Percentiles rank a stretch among this genome's conserved stretches.
Conservation (phyloP, 2,113 vertebrate species). For the Leptocoma aspasia region DNA sequence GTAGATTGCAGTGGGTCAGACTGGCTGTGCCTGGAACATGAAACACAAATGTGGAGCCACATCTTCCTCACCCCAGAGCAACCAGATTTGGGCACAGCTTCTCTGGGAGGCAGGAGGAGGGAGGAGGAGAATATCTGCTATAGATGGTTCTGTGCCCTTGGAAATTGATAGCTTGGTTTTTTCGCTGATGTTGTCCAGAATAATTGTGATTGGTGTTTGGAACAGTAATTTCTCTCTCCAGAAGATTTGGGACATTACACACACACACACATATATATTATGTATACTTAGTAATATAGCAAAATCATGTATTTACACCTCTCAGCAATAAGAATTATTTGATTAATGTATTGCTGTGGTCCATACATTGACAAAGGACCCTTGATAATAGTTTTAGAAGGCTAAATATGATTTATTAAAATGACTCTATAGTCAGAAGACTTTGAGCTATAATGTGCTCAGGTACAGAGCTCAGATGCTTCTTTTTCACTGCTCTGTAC, state of each 20-base stretch:
- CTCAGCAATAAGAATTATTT: neutral
- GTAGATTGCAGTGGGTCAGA: neutral
- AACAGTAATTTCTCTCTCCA: neutral
- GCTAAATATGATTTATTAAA: no score
- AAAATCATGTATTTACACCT: neutral
- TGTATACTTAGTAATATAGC: neutral
- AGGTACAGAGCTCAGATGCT: no score
- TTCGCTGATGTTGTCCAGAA: neutral
- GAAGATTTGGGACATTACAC: neutral
- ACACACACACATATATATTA: neutral
- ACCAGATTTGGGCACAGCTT: neutral
- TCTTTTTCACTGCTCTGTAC: no score
- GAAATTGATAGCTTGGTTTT: neutral
- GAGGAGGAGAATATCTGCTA: neutral
- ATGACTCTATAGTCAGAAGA: no score
- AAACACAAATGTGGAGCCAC: neutral
- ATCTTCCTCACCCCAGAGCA: neutral
- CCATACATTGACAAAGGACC: no score
- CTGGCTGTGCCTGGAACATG: neutral
- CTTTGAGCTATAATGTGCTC: no score
- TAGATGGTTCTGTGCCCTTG: neutral
- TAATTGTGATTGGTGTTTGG: neutral
- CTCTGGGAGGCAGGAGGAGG: neutral
- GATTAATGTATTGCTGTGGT: no score
- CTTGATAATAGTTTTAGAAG: no score